Percentiles rank a stretch among this genome's conserved stretches.
These are phyloP conservation scores for Dascyllus trimaculatus DNA, from an alignment of 2,113 vertebrate species.

Conservation along the genomic window DNA sequence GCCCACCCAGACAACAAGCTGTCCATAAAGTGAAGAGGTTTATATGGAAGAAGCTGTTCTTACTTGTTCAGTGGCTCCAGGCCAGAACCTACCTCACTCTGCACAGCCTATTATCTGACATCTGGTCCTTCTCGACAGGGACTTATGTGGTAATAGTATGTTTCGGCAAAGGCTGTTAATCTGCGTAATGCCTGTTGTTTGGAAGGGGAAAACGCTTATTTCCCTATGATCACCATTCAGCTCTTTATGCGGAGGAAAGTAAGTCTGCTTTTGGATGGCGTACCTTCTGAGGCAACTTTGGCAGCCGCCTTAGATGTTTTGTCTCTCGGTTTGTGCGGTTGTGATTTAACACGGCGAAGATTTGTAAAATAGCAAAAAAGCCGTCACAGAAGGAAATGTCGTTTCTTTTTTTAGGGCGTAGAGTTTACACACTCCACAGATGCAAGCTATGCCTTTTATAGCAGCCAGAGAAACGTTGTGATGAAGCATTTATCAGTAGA, in stretches of 20 bases:
- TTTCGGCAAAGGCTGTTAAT: slow-evolving; percentile 79
- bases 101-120: slow-evolving; percentile 79
- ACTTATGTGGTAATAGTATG: slow-evolving; percentile 77
- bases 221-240: slow-evolving; percentile 57
- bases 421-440: neutral
- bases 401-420: slow-evolving; percentile 34
- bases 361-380: slow-evolving; percentile 41
- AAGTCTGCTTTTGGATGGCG: neutral
- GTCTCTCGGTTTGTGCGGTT: slow-evolving; percentile 1
- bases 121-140: slow-evolving; percentile 75
- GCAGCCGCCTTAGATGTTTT: slow-evolving; percentile 29
- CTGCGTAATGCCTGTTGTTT: slow-evolving; percentile 75
- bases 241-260: slow-evolving; percentile 17
- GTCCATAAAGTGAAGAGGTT: slow-evolving; percentile 63
- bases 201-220: slow-evolving; percentile 66
- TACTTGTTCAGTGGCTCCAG: slow-evolving; percentile 76
- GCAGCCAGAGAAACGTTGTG: slow-evolving; percentile 22
- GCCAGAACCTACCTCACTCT: slow-evolving; percentile 75
- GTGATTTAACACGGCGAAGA: slow-evolving; percentile 9
- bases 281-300: slow-evolving; percentile 6
- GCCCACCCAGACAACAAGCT: slow-evolving; percentile 64
- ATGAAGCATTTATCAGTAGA: slow-evolving; percentile 61
- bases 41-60: slow-evolving; percentile 74
- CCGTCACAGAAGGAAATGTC: slow-evolving; percentile 7
- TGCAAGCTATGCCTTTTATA: neutral